A percentile compares a stretch with the other conserved stretches of the same genome.
phyloP scores from a whole-genome alignment of 2,113 vertebrate species.

The Struthidea cinerea region DNA sequence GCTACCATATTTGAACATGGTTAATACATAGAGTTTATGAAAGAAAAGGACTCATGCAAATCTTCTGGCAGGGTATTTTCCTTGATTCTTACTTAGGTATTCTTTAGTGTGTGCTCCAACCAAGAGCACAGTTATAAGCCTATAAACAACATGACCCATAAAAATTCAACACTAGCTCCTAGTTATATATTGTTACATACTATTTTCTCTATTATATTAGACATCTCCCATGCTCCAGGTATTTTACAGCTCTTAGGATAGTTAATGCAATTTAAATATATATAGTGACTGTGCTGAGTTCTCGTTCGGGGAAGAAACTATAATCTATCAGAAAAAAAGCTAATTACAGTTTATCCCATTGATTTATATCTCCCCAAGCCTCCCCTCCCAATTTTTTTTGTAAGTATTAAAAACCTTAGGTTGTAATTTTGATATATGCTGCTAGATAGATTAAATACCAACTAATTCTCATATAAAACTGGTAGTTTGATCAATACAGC shows the following conservation, averaged over 20 bases:
- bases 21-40: not conserved
- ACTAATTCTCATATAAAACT: conserved; percentile 33
- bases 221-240: conserved; percentile 23
- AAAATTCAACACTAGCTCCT: conserved; percentile 10
- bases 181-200: conserved; percentile 32
- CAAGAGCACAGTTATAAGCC: not conserved
- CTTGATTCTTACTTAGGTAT: not conserved
- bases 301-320: not conserved
- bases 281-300: conserved; percentile 6
- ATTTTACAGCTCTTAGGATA: conserved; percentile 41
- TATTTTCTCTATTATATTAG: conserved; percentile 51
- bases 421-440: conserved; percentile 42
- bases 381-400: conserved; percentile 16
- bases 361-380: conserved; percentile 31
- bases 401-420: conserved; percentile 4
- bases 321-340: conserved; percentile 30
- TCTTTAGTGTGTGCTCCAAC: not conserved
- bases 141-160: conserved; percentile 15
- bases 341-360: conserved; percentile 39
- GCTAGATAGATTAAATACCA: conserved; percentile 41
- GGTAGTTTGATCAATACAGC: conserved; percentile 40
- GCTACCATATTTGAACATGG: not conserved
- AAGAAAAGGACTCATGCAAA: not conserved
- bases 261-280: conserved; percentile 50
- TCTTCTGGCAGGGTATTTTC: not conserved